Conservation (phyloP, 2,888 invertebrate species). For the Merodon equestris region DNA sequence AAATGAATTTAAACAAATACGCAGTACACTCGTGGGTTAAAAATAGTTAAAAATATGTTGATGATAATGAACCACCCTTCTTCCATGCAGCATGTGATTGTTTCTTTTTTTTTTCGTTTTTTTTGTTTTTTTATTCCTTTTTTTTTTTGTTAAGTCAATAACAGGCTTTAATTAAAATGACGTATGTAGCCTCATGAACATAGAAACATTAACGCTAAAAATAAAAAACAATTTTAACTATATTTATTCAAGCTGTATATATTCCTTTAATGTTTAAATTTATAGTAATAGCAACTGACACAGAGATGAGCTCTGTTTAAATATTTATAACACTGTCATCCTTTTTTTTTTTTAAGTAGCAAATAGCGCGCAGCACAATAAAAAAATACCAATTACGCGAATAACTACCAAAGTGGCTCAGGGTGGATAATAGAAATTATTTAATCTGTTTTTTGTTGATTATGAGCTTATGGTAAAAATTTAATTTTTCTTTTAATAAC, state of each 20-base stretch:
- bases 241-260: conserved; percentile 54
- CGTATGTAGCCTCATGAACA: neutral
- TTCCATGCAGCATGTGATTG: conserved; percentile 65
- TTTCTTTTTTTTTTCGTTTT: conserved; percentile 16
- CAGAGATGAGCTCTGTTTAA: conserved; percentile 9
- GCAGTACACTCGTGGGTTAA: neutral
- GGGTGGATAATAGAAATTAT: conserved; percentile 2
- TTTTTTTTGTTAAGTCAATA: conserved; percentile 25
- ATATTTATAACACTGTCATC: conserved; percentile 2
- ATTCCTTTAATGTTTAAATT: conserved; percentile 15
- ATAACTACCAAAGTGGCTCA: conserved; percentile 9
- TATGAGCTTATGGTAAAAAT: no score
- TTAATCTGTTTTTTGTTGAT: no score
- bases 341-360: conserved; percentile 23
- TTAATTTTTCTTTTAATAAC: no score
- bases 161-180: conserved; percentile 13
- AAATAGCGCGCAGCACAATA: conserved; percentile 29
- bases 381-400: conserved; percentile 23
- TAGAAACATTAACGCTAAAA: neutral
- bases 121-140: neutral
- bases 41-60: conserved; percentile 17
- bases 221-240: conserved; percentile 5
- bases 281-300: no score
- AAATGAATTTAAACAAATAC: neutral
- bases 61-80: conserved; percentile 32